Conservation (phyloP, 2,888 invertebrate genomes). For the Ellobium chinense region DNA sequence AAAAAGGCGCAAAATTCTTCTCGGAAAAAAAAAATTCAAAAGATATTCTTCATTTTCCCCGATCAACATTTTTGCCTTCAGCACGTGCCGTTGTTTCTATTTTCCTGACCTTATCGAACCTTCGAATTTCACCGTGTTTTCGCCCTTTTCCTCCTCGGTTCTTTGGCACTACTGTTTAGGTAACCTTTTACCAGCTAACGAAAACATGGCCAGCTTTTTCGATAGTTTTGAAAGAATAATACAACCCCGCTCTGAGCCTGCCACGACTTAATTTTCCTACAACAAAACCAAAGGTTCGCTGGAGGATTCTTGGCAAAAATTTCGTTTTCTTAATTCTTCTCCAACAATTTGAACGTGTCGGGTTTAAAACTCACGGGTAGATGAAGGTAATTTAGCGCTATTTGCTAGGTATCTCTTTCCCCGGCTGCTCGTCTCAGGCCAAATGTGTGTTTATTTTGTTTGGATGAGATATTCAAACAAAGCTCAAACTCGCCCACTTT, state of each 20-base stretch:
- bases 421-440: background rate
- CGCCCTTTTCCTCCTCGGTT: background rate
- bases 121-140: background rate
- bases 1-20: background rate
- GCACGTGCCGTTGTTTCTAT: conserved; percentile 18
- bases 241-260: background rate
- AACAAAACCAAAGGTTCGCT: background rate
- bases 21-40: conserved; percentile 7
- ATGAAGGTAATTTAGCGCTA: conserved; percentile 36
- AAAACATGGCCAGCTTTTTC: conserved; percentile 17
- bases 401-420: conserved; percentile 37
- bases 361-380: conserved; percentile 9
- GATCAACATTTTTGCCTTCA: conserved; percentile 1
- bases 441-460: conserved; percentile 43
- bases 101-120: conserved; percentile 25
- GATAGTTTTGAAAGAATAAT: conserved; percentile 29
- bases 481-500: background rate
- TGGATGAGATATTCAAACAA: conserved; percentile 34
- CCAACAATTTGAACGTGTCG: conserved; percentile 25
- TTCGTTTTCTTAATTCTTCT: conserved; percentile 34
- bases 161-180: background rate
- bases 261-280: conserved; percentile 13
- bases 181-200: conserved; percentile 27
- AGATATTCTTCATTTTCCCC: conserved; percentile 11
- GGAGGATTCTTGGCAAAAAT: conserved; percentile 29